A percentile compares a stretch with the other conserved stretches of the same genome.
These are phyloP conservation scores for Neopelma chrysocephalum DNA, from an alignment of 2,797 vertebrate species.

Conservation along the genomic window DNA sequence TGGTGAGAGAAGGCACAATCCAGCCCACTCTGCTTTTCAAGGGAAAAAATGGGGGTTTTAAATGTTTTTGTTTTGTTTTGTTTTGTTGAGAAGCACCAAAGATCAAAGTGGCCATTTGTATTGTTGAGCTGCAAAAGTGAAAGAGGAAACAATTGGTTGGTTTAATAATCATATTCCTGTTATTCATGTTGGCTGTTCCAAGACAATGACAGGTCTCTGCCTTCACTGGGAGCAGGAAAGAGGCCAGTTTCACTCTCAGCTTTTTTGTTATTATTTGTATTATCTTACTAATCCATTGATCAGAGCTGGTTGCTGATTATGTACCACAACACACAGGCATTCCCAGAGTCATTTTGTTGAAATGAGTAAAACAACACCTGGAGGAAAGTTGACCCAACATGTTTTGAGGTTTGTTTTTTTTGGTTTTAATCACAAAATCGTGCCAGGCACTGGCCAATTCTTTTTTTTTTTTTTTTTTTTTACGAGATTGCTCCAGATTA, in stretches of 20 bases:
- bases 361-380: neutral
- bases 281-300: neutral
- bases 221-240: neutral
- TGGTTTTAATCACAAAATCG: slow-evolving; percentile 4
- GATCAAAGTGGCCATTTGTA: neutral
- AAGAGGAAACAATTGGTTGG: neutral
- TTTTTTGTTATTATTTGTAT: neutral
- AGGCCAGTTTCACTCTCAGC: neutral
- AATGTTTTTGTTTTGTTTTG: neutral
- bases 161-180: neutral
- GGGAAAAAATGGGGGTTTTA: neutral
- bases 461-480: neutral
- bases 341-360: neutral
- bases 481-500: slow-evolving; percentile 35
- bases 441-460: neutral
- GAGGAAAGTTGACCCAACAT: neutral
- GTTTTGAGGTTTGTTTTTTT: neutral
- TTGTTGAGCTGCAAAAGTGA: neutral
- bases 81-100: neutral
- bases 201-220: neutral
- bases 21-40: neutral
- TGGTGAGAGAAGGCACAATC: neutral
- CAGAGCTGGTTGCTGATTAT: neutral
- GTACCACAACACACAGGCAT: neutral
- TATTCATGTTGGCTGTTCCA: neutral